Conservation (phyloP, 1,140 invertebrate species). For the Eurosta solidaginis region DNA sequence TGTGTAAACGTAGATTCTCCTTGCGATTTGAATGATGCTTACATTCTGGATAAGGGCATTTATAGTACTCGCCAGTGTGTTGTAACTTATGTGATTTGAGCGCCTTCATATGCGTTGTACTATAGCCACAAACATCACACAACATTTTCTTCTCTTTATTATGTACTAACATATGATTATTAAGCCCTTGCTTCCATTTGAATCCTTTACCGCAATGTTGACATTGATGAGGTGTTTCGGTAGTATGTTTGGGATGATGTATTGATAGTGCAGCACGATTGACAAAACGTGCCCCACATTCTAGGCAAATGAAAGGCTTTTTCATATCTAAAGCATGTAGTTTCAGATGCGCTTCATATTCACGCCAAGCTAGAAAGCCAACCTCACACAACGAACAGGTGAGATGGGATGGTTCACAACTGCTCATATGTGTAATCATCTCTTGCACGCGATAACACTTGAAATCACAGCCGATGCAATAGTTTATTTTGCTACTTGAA, state of each 20-base stretch:
- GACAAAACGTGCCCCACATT: slow-evolving; percentile 63
- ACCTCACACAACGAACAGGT: slow-evolving; percentile 63
- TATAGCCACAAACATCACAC: slow-evolving; percentile 68
- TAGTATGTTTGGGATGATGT: slow-evolving; percentile 66
- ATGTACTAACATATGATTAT: slow-evolving; percentile 65
- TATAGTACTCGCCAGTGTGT: slow-evolving; percentile 65
- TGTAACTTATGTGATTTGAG: slow-evolving; percentile 65
- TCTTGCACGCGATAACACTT: slow-evolving; percentile 59
- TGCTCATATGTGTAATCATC: slow-evolving; percentile 59
- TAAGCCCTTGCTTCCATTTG: slow-evolving; percentile 69
- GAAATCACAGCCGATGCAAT: slow-evolving; percentile 58
- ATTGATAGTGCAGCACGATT: slow-evolving; percentile 62
- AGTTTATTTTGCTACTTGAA: slow-evolving; percentile 56
- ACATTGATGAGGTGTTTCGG: slow-evolving; percentile 65
- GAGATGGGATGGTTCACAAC: slow-evolving; percentile 61
- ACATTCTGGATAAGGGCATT: slow-evolving; percentile 62
- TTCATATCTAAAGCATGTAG: slow-evolving; percentile 60
- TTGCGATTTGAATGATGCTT: slow-evolving; percentile 61
- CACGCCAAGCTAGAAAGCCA: slow-evolving; percentile 58
- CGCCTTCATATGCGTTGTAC: slow-evolving; percentile 66
- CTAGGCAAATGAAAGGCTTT: slow-evolving; percentile 63
- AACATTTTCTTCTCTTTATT: slow-evolving; percentile 65
- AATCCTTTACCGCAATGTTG: slow-evolving; percentile 66
- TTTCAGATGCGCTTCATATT: slow-evolving; percentile 61
- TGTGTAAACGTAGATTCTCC: slow-evolving; percentile 62